phyloP scores from a whole-genome alignment of 2,797 vertebrate species.

The Geotria australis region DNA sequence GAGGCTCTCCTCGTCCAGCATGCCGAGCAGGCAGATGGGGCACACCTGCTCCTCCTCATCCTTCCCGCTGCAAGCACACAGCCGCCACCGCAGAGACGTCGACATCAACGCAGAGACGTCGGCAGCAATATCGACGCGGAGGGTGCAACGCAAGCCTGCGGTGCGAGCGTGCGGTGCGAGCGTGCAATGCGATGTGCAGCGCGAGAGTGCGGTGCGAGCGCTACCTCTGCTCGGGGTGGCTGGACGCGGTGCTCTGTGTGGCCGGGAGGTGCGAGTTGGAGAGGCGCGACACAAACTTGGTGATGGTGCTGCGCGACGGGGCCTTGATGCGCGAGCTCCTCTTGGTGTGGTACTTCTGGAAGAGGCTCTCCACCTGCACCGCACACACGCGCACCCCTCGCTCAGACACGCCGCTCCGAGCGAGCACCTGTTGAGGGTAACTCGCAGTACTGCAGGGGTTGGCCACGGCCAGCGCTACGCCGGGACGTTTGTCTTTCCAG shows the following conservation, averaged over 20 bases:
- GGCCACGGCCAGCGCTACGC: no score
- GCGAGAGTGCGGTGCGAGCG: not conserved
- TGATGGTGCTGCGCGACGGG: constrained; percentile 56
- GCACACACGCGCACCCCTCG: not conserved
- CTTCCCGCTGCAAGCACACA: constrained; percentile 19
- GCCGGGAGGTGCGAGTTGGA: constrained; percentile 45
- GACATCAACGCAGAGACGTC: no score
- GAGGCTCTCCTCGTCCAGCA: constrained; percentile 55
- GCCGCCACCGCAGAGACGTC: no score
- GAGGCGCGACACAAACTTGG: constrained; percentile 69
- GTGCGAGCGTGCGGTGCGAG: no score
- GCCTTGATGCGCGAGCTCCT: constrained; percentile 65
- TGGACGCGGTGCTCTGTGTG: constrained; percentile 34
- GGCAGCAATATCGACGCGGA: no score
- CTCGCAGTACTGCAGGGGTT: no score
- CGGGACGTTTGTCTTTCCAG: no score
- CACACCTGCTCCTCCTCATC: constrained; percentile 71
- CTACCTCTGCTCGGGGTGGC: constrained; percentile 28
- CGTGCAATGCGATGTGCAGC: not conserved
- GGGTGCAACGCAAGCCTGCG: no score
- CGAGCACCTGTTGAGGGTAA: no score
- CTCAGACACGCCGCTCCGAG: no score
- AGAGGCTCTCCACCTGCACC: constrained; percentile 49
- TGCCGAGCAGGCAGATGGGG: constrained; percentile 51
- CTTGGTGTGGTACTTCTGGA: constrained; percentile 63